Percentiles rank a stretch among this genome's conserved stretches.
phyloP scores from a whole-genome alignment of 2,113 vertebrate genomes.

The Oncorhynchus keta region DNA sequence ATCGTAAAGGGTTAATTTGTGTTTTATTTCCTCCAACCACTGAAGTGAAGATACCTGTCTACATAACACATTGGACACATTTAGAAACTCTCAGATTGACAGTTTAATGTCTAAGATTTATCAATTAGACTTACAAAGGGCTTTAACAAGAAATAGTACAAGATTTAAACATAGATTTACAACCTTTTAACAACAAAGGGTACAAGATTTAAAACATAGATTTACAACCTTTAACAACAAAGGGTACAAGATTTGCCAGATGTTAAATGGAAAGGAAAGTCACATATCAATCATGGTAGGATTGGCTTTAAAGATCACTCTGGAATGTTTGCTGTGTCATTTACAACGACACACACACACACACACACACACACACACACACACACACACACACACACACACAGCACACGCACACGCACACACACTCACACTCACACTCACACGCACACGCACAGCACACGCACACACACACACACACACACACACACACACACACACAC shows the following conservation, averaged over 20 bases:
- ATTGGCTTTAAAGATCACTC: neutral
- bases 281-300: neutral
- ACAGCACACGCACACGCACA: too few relatives aligned
- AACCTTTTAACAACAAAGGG: neutral
- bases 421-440: too few relatives aligned
- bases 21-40: slow-evolving; percentile 42
- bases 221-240: neutral
- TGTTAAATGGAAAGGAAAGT: neutral
- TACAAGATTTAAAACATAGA: neutral
- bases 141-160: neutral
- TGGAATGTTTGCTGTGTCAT: too few relatives aligned
- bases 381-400: too few relatives aligned
- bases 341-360: neutral
- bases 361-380: neutral
- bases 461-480: too few relatives aligned
- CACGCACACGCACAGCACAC: neutral
- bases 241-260: neutral
- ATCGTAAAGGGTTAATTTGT: slow-evolving; percentile 43
- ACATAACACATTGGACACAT: neutral
- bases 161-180: neutral
- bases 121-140: neutral
- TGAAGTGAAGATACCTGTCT: slow-evolving; percentile 4
- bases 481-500: neutral
- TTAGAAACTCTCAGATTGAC: neutral
- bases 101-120: neutral